phyloP scores from a whole-genome alignment of 2,888 invertebrate genomes.

The Drepanosiphum platanoidis region DNA sequence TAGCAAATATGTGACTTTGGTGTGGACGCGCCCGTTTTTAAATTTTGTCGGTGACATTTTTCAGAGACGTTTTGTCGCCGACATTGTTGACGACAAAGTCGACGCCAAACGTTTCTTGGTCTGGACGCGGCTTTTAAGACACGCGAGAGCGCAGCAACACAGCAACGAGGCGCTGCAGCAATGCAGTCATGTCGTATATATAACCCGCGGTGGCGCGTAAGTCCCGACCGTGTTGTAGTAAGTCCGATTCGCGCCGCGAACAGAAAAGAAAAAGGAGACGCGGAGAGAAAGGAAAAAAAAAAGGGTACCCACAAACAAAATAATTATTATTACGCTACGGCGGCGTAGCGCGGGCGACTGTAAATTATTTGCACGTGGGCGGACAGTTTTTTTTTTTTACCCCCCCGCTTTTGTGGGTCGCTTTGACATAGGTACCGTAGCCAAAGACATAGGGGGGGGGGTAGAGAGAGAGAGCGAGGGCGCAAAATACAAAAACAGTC shows the following conservation, averaged over 20 bases:
- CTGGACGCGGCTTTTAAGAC: no score
- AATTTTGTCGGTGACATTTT: no score
- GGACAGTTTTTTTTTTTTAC: conserved; percentile 1
- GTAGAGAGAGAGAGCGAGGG: no score
- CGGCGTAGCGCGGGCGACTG: background rate
- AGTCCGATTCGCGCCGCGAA: background rate
- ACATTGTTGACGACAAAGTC: no score
- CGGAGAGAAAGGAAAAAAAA: background rate
- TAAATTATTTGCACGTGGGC: conserved; percentile 29
- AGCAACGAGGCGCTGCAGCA: no score
- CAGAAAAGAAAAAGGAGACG: background rate
- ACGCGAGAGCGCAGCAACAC: no score
- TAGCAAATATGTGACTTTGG: no score
- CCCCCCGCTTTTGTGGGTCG: background rate
- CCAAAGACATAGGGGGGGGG: background rate
- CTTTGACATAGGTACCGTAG: background rate
- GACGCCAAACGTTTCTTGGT: no score
- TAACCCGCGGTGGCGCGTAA: background rate
- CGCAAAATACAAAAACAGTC: no score
- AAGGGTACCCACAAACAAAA: conserved; percentile 6
- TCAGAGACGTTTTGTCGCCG: no score
- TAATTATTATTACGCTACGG: conserved; percentile 23
- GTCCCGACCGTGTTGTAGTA: background rate
- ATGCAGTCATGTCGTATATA: no score
- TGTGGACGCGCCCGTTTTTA: no score